These are phyloP conservation scores for Taphrorychus bicolor DNA, from an alignment of 2,888 invertebrate species.

Conservation along the genomic window DNA sequence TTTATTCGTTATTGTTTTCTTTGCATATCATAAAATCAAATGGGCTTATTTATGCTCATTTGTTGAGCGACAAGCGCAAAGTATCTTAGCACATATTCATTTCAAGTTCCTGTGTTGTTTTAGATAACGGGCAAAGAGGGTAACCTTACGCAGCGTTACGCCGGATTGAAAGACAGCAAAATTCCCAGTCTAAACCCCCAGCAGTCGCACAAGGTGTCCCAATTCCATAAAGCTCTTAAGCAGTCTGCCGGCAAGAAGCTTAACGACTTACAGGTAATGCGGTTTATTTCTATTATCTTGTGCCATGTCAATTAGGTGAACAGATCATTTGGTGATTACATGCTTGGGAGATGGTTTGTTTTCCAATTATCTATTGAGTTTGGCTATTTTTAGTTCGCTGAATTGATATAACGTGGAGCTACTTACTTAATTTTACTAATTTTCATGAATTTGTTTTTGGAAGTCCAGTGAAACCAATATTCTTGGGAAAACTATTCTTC, in stretches of 20 bases:
- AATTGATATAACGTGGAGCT: too few relatives aligned
- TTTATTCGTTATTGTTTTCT: neutral
- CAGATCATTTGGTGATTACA: too few relatives aligned
- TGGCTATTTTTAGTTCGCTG: too few relatives aligned
- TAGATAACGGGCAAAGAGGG: slow-evolving; percentile 63
- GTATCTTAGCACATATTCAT: slow-evolving; percentile 48
- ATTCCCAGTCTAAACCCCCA: slow-evolving; percentile 84
- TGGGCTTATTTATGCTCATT: neutral
- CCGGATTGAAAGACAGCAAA: slow-evolving; percentile 90
- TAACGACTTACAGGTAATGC: slow-evolving; percentile 88
- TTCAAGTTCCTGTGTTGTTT: slow-evolving; percentile 51
- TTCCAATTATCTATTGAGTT: too few relatives aligned
- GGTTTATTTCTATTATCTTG: too few relatives aligned
- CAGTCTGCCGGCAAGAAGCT: slow-evolving; percentile 84
- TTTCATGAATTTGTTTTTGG: too few relatives aligned
- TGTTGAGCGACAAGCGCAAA: slow-evolving; percentile 41
- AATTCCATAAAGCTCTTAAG: slow-evolving; percentile 94
- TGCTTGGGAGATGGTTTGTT: too few relatives aligned
- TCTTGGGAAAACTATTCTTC: too few relatives aligned
- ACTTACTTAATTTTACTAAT: too few relatives aligned
- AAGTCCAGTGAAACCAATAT: too few relatives aligned
- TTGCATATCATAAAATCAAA: neutral
- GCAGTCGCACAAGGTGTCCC: slow-evolving; percentile 91
- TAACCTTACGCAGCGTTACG: slow-evolving; percentile 77
- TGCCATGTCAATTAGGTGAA: too few relatives aligned